Percentiles rank a stretch among this genome's conserved stretches.
Evolutionary conservation across 2,113 vertebrate species (phyloP).

Genomic region (Grus americana): DNA sequence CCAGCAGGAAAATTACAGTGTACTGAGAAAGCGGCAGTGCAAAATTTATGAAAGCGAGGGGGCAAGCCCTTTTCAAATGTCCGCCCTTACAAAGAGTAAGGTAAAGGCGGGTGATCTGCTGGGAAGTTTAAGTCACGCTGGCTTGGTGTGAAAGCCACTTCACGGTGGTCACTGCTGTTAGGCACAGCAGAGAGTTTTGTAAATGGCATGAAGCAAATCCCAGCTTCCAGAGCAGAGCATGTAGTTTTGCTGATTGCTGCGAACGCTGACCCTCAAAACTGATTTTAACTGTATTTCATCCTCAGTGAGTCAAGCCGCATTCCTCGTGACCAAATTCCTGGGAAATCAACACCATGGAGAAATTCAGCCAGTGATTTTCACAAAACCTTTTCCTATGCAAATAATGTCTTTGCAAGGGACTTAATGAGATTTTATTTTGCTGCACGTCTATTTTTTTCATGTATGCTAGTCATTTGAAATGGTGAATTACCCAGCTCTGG

Average conservation of each 20-base stretch:
- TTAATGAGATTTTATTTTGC: neutral
- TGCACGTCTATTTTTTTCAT: neutral
- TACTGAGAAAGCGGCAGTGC: neutral
- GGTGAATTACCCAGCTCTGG: neutral
- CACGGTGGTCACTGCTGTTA: neutral
- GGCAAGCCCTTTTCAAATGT: neutral
- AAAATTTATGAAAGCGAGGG: neutral
- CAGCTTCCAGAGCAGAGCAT: neutral
- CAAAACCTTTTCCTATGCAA: neutral
- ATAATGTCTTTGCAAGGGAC: neutral
- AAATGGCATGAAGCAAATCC: neutral
- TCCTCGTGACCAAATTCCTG: neutral
- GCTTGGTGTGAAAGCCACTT: neutral
- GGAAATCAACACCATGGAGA: neutral
- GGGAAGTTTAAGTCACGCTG: neutral
- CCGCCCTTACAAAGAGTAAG: neutral
- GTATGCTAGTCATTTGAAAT: neutral
- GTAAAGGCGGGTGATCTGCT: neutral
- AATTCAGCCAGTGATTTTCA: neutral
- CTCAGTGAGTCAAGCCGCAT: neutral
- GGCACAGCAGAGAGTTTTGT: neutral
- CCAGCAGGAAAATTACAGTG: constrained; percentile 14
- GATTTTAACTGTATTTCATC: neutral
- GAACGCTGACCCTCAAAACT: neutral
- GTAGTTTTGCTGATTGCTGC: neutral